Evolutionary conservation across 2,113 vertebrate species (phyloP), one percentile per base, ranked within the genome.

Genomic region (Rhea pennata): DNA sequence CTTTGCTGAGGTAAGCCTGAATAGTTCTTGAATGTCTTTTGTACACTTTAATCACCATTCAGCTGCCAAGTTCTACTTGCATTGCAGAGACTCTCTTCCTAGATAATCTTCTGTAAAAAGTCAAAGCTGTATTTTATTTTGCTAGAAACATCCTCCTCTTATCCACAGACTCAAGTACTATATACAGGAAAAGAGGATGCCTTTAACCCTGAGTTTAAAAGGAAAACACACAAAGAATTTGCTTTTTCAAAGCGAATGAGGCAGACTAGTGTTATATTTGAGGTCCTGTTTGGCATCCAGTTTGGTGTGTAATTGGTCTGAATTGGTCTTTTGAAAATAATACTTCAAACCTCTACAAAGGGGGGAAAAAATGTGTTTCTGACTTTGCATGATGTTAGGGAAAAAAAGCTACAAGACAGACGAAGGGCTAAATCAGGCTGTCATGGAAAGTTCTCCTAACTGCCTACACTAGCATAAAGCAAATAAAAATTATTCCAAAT

Each of bases 121-220:
- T 24, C 64, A 93, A 86, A 87, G 56, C 31, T 79, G 5, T 26
- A 59, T 83, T 95, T 88, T 64, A 90, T 90, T 92, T 90, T 86
- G 46, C 80, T 88, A 74, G 56, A 46, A 90, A 86, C 48, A 93
- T 54, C 31, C 54, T 91, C 78, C 51, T 59, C 59, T 84, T 83
- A 70, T 46, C 75, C 50, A 70, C 1, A 75, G n/a, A 91, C 53
- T 93, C 39, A 77, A 80, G 75, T 70, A 80, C 50, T 64, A 53
- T 11, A 12, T 58, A 14, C 65, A 85, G 36, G 40, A 50, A 76
- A 76, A 85, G 44, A 76, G 26, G 36, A 78, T 69, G 74, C 54
- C 74, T 95, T 94, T 74, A 91, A 61, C 20, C 50, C 89, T 50
- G 40, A 67, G 53, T 94, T 93, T 70, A 81, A 88, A 96, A 92